A percentile compares a stretch with the other conserved stretches of the same genome.
phyloP scores from a whole-genome alignment of 2,113 vertebrate genomes.

The Holacanthus passer region DNA sequence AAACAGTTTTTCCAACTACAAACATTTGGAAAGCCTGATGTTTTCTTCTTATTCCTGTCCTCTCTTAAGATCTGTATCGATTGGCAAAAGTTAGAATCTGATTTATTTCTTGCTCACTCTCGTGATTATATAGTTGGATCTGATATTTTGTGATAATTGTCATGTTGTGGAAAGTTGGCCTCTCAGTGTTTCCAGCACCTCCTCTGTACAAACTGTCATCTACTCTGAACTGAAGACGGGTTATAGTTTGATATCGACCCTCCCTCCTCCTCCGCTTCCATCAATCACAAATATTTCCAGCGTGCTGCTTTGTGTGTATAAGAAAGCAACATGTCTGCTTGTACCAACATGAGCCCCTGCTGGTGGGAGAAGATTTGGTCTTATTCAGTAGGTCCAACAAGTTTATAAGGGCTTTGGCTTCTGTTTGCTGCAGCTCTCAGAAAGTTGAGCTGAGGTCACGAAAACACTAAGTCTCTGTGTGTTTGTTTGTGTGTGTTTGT shows the following conservation, averaged over 20 bases:
- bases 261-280: background rate
- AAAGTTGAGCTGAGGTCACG: constrained; percentile 17
- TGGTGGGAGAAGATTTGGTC: background rate
- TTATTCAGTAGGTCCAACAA: background rate
- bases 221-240: background rate
- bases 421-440: constrained; percentile 1
- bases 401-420: constrained; percentile 9
- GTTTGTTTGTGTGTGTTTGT: background rate
- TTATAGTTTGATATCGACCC: background rate
- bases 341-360: background rate
- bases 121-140: constrained; percentile 26
- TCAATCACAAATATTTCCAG: constrained; percentile 26
- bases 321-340: background rate
- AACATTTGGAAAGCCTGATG: background rate
- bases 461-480: no score
- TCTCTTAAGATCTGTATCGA: constrained; percentile 9
- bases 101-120: constrained; percentile 11
- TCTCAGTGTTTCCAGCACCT: constrained; percentile 1
- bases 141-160: constrained; percentile 36
- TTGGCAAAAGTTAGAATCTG: background rate
- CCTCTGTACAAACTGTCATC: background rate
- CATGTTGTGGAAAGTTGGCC: constrained; percentile 40
- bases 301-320: background rate
- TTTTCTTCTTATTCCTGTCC: background rate
- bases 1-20: constrained; percentile 3